Evolutionary conservation across 2,888 invertebrate genomes (phyloP).

Genomic region (Rutpela maculata): DNA sequence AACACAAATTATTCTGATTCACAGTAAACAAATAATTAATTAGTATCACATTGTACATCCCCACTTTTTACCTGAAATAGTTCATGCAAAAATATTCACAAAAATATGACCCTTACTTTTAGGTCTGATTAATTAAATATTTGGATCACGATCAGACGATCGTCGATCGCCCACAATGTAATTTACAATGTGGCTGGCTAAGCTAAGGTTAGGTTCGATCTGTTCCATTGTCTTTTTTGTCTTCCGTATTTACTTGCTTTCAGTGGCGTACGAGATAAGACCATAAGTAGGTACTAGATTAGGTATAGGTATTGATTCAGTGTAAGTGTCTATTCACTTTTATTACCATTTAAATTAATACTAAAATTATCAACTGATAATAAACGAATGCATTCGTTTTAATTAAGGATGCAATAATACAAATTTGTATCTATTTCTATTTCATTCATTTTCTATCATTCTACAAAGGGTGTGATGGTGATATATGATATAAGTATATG

Average conservation of each 20-base stretch:
- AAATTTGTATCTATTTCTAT: too few relatives aligned
- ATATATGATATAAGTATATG: too few relatives aligned
- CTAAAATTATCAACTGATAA: too few relatives aligned
- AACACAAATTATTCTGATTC: neutral
- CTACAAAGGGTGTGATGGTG: too few relatives aligned
- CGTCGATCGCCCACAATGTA: neutral
- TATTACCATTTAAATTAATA: too few relatives aligned
- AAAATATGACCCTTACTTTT: neutral
- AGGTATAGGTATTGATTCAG: too few relatives aligned
- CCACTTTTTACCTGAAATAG: neutral
- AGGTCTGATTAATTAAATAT: neutral
- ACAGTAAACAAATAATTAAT: neutral
- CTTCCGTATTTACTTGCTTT: neutral
- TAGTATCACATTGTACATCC: neutral
- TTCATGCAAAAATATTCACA: neutral
- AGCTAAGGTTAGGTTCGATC: neutral
- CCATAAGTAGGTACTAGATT: neutral
- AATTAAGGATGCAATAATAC: too few relatives aligned
- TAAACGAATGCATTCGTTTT: too few relatives aligned
- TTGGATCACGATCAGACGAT: neutral
- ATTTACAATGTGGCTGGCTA: neutral
- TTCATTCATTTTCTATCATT: too few relatives aligned
- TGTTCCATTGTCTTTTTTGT: neutral
- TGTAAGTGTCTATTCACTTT: too few relatives aligned
- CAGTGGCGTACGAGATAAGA: neutral